Base-by-base conservation (phyloP, 2,113 vertebrate genomes). In the Percina caprodes region DNA sequence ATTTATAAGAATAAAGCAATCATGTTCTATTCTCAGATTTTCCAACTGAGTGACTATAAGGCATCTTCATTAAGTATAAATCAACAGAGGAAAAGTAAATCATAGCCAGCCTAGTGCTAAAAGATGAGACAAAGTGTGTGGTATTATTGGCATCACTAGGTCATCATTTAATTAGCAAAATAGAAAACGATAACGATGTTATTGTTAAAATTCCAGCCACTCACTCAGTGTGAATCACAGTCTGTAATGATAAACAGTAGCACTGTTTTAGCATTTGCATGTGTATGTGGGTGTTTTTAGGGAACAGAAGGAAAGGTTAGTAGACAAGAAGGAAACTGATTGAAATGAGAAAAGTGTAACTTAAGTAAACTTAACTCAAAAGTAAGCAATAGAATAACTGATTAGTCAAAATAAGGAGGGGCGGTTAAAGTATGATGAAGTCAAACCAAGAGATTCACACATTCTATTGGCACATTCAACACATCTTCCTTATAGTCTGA, bases 141-240 rank as follows among this genome's bases (percentile, higher is more conserved):
- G 26, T 80, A 46, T 51, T 71, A 59, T 6, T 59, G 56, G 52
- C 77, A 65, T 58, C 51, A 51, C 33, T 5, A 46, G 68, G 23
- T 71, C 60, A 66, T 67, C 12, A 19, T 72, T 67, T 73, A 80
- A 86, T 68, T 42, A 83, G 61, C 33, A 52, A 61, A 71, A 18
- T 45, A 52, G 3, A 61, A 66, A 66, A 62, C 19, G n/a, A n/a
- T n/a, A n/a, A n/a, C 18, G 23, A 69, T 46, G 56, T 82, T 85
- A 52, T 66, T 56, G 68, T 72, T 81, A 33, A 88, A 81, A 90
- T 82, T 67, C 35, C 82, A 83, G 46, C 67, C 67, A 19, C 48
- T 76, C 73, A 60, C 48, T 56, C 59, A 48, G 73, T 62, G 42
- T 88, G 87, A 89, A 42, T 89, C 85, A 85, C 54, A 56, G 66